Evolutionary conservation across 35 echinoderm and acorn worm species (phyloP).

Genomic region (Lytechinus pictus): DNA sequence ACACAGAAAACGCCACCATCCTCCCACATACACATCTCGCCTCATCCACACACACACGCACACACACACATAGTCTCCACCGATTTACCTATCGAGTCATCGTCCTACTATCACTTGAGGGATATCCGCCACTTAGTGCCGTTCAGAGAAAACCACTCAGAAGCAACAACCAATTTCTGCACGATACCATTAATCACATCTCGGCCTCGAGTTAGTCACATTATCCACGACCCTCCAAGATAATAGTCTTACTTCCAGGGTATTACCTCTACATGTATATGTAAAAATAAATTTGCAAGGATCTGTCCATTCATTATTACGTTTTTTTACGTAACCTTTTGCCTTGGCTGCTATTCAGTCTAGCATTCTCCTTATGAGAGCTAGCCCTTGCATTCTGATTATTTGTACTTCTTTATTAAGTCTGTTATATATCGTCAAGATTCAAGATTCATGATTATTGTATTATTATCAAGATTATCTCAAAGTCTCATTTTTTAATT

Average conservation of each 20-base stretch:
- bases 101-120: not conserved
- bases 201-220: not conserved
- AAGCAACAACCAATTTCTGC: not conserved
- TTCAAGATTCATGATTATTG: no score
- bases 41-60: not conserved
- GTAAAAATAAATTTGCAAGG: not conserved
- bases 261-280: not conserved
- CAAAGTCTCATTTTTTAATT: no score
- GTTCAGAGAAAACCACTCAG: not conserved
- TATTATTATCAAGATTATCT: no score
- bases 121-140: not conserved
- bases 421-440: no score
- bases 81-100: not conserved
- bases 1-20: no score
- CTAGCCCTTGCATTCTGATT: no score
- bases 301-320: not conserved
- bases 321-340: no score
- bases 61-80: not conserved
- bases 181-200: not conserved
- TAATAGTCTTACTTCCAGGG: not conserved
- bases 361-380: no score
- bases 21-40: not conserved
- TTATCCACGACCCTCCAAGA: not conserved
- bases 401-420: no score
- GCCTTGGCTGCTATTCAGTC: no score